Evolutionary conservation across 2,797 vertebrate species (phyloP).

Genomic region (Hypotaenidia okinawae): DNA sequence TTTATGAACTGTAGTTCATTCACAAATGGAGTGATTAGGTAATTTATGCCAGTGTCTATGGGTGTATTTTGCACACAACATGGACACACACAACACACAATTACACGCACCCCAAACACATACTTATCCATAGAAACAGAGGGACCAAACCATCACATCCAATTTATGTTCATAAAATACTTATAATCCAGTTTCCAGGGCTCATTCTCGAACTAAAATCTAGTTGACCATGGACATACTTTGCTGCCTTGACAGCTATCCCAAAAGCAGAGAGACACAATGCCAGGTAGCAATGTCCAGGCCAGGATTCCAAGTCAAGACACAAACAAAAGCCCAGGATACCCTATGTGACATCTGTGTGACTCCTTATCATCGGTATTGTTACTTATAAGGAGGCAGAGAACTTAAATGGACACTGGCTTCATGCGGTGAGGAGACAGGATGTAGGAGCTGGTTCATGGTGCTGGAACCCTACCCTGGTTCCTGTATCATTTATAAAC

Average conservation of each 20-base stretch:
- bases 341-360: accelerated
- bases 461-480: neutral
- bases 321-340: neutral
- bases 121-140: neutral
- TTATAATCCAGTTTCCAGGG: neutral
- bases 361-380: neutral
- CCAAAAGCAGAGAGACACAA: neutral
- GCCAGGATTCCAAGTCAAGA: neutral
- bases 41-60: neutral
- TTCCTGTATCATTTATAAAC: neutral
- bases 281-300: neutral
- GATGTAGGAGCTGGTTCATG: neutral
- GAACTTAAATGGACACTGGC: neutral
- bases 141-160: neutral
- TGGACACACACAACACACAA: neutral
- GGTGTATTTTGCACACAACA: constrained; percentile 50
- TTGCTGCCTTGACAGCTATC: neutral
- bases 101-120: neutral
- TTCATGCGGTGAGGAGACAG: neutral
- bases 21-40: constrained; percentile 45
- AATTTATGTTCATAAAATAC: neutral
- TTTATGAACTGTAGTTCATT: constrained; percentile 48
- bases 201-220: neutral
- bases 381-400: neutral
- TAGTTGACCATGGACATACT: neutral